A percentile compares a stretch with the other conserved stretches of the same genome.
phyloP scores from a whole-genome alignment of 2,113 vertebrate genomes.

The Andinoacara biseriatus region DNA sequence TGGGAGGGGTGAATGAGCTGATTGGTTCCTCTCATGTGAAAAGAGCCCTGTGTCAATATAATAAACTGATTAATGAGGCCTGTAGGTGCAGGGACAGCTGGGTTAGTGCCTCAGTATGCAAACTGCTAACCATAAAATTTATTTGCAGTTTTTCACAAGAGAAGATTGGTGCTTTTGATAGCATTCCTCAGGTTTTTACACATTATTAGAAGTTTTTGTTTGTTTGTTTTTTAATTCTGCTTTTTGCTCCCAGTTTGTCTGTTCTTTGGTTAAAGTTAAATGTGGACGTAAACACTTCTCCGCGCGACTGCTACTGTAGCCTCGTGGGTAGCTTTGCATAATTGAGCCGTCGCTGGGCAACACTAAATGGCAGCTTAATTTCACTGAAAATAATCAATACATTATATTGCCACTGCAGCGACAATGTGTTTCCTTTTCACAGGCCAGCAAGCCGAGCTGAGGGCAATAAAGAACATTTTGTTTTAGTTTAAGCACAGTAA shows the following conservation, averaged over 20 bases:
- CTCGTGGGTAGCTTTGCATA: constrained; percentile 67
- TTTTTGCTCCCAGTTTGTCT: neutral
- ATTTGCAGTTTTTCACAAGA: constrained; percentile 34
- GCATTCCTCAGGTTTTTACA: neutral
- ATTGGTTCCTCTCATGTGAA: constrained; percentile 32
- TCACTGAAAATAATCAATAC: constrained; percentile 71
- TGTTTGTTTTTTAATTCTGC: neutral
- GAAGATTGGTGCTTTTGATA: constrained; percentile 10
- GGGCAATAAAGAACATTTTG: neutral
- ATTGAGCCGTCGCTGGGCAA: constrained; percentile 75
- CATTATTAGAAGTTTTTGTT: neutral
- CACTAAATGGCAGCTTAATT: constrained; percentile 66
- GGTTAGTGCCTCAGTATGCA: constrained; percentile 53
- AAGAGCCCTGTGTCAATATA: constrained; percentile 59
- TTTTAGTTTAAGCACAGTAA: neutral
- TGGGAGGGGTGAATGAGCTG: neutral
- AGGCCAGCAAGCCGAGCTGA: neutral
- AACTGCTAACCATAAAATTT: constrained; percentile 53
- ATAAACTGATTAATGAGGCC: constrained; percentile 78
- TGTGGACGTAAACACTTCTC: neutral
- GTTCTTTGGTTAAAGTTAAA: neutral
- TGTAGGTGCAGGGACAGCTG: constrained; percentile 63
- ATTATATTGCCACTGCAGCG: constrained; percentile 68
- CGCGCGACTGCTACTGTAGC: constrained; percentile 25
- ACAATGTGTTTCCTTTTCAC: constrained; percentile 45